phyloP scores from a whole-genome alignment of 2,797 vertebrate genomes.

The Myotis myotis region DNA sequence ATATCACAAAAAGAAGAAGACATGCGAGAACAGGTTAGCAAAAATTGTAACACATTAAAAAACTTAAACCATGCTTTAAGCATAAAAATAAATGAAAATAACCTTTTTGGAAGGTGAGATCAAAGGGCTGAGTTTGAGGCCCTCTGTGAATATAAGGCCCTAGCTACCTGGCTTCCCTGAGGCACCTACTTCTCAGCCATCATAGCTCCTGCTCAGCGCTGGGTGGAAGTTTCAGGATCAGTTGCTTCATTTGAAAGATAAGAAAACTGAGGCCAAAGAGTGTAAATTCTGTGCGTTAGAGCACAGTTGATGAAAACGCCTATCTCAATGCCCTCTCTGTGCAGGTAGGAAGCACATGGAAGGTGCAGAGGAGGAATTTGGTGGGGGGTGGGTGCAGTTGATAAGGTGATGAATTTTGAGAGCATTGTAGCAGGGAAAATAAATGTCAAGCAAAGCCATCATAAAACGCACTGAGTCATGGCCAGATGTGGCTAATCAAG shows the following conservation, averaged over 20 bases:
- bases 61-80: neutral
- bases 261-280: neutral
- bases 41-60: neutral
- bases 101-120: neutral
- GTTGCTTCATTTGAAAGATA: neutral
- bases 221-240: neutral
- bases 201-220: neutral
- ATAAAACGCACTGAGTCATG: constrained; percentile 78
- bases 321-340: neutral
- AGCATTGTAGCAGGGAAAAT: neutral
- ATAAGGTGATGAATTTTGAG: neutral
- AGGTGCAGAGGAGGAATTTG: neutral
- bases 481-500: constrained; percentile 58
- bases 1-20: neutral
- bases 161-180: neutral
- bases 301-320: neutral
- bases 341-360: neutral
- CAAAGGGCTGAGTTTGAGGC: neutral
- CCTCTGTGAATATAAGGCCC: neutral
- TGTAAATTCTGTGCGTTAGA: neutral
- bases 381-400: neutral
- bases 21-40: neutral
- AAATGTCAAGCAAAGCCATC: neutral
- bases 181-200: neutral
- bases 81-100: neutral